Percentiles rank a stretch among this genome's conserved stretches.
Evolutionary conservation across 2,113 vertebrate species (phyloP).

Genomic region (Stictonetta naevosa): DNA sequence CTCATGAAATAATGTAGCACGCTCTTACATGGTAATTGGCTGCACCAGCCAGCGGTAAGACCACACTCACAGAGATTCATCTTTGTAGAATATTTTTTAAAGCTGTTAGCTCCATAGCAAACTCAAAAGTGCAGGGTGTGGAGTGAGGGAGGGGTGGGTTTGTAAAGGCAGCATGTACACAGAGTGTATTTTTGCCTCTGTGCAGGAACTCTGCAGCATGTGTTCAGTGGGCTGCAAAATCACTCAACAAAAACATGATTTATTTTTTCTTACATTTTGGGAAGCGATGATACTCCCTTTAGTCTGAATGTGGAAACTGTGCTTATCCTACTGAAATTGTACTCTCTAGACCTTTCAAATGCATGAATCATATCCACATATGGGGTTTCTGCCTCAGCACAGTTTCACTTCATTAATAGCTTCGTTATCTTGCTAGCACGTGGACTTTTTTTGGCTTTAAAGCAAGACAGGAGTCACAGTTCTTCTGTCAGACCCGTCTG

Average conservation of each 20-base stretch:
- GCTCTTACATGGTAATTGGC: not conserved
- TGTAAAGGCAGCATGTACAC: not conserved
- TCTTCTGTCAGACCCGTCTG: not conserved
- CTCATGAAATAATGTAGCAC: not conserved
- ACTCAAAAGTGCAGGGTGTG: not conserved
- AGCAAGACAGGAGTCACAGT: not conserved
- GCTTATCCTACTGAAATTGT: slow-evolving; percentile 43
- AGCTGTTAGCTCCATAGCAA: not conserved
- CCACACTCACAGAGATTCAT: not conserved
- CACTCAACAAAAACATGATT: slow-evolving; percentile 1
- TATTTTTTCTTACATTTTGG: slow-evolving; percentile 11
- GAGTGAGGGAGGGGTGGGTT: not conserved
- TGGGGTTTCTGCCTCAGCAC: not conserved
- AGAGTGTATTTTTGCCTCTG: slow-evolving; percentile 12
- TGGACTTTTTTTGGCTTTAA: not conserved
- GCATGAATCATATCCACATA: slow-evolving; percentile 44
- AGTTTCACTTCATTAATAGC: slow-evolving; percentile 15
- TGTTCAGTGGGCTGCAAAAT: slow-evolving; percentile 69
- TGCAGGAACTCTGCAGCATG: slow-evolving; percentile 25
- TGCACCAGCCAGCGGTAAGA: not conserved
- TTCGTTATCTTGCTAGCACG: not conserved
- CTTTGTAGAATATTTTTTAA: not conserved
- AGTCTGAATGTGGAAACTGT: not conserved
- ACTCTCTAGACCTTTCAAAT: slow-evolving; percentile 41
- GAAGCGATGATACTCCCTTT: not conserved